phyloP scores from a whole-genome alignment of 2,113 vertebrate genomes.

The Zapus hudsonius region DNA sequence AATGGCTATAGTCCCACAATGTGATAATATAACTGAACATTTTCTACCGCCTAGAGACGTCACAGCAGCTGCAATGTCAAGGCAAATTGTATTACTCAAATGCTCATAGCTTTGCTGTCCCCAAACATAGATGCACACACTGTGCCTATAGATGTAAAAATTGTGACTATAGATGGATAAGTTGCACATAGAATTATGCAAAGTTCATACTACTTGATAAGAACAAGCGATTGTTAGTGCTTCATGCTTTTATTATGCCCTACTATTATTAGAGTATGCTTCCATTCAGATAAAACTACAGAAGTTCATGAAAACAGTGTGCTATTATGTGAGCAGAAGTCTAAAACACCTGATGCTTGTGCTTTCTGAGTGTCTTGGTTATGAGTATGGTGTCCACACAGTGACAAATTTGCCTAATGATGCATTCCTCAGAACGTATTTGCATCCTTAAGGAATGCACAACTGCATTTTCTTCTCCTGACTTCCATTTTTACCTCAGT shows the following conservation, averaged over 20 bases:
- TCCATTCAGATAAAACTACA: background rate
- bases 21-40: background rate
- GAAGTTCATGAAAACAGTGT: background rate
- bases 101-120: background rate
- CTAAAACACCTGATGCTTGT: no score
- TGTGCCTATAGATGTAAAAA: background rate
- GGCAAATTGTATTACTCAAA: no score
- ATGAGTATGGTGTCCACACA: background rate
- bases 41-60: no score
- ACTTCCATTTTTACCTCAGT: background rate
- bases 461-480: background rate
- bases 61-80: background rate
- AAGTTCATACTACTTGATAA: background rate
- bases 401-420: background rate
- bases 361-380: background rate
- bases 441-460: background rate
- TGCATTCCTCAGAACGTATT: fast-evolving
- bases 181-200: background rate
- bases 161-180: background rate
- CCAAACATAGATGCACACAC: fast-evolving
- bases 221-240: background rate
- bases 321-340: no score
- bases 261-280: background rate
- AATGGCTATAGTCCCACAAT: no score
- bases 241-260: background rate